Base-by-base conservation (phyloP, 2,113 vertebrate species). In the Leiothrix lutea region DNA sequence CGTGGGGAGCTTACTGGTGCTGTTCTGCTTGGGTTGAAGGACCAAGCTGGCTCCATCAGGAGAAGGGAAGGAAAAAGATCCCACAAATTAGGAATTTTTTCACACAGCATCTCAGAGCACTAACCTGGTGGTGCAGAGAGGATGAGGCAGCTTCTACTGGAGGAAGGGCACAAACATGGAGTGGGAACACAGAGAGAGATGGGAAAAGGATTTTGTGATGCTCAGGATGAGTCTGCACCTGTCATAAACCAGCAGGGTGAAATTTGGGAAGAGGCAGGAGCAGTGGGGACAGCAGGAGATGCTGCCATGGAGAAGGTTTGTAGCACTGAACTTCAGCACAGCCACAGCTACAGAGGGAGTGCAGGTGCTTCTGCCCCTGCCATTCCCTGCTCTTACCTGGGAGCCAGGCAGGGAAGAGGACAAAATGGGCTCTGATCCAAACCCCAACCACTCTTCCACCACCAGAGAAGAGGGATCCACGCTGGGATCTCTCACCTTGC, bases 101-200 rank as follows among this genome's bases (percentile, higher is more conserved):
- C 31, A 14, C 6, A 11, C 5, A 19, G 42, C 14, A 60, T 65
- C 56, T 81, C 51, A 35, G 33, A 77, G 35, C 35, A 78, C 51
- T 45, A 40, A 70, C 25, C 17, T 54, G 51, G 35, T 3, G 4
- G 13, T 11, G 28, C 50, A 53, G 80, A 2, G 8, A 71, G 23
- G 53, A 33, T 0, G 0, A 38, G 28, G 36, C 38, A 86, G 42
- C 33, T 80, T 53, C 42, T 26, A 33, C 33, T 31, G 40, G 29
- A 58, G 13, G 35, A 23, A 82, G 12, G 51, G 11, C 44, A 42
- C 40, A 20, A 3, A 1, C 0, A 0, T 8, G 28, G 11, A 33
- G 51, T 20, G 29, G 51, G 72, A 72, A n/a, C 18, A 83, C 23
- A 1, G 1, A 61, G 40, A 71, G 5, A 6, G 22, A 21, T 11